Percentiles rank a stretch among this genome's conserved stretches.
phyloP scores from a whole-genome alignment of 2,888 invertebrate genomes.

The Chrysolina haemoptera region DNA sequence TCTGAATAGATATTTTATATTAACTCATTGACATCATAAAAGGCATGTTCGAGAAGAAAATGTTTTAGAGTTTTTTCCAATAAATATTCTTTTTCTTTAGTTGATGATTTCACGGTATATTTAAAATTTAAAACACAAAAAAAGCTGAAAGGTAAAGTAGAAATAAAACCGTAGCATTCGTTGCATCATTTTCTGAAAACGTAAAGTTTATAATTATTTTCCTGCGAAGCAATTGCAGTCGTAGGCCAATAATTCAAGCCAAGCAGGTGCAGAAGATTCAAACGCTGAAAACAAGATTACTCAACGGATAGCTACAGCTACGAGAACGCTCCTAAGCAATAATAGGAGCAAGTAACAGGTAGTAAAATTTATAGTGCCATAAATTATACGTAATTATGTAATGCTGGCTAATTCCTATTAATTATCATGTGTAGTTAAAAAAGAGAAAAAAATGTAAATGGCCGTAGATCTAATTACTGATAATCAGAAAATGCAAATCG shows the following conservation, averaged over 20 bases:
- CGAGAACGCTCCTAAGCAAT: conserved; percentile 41
- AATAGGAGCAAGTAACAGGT: conserved; percentile 49
- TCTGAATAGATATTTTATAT: too few species aligned
- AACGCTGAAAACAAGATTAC: conserved; percentile 31
- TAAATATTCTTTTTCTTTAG: too few species aligned
- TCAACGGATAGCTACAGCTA: conserved; percentile 33
- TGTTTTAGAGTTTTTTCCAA: too few species aligned
- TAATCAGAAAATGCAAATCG: conserved; percentile 45
- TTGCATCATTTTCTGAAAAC: not conserved
- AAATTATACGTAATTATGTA: conserved; percentile 50
- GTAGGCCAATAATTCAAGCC: conserved; percentile 24
- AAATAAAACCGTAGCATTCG: not conserved
- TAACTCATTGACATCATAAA: too few species aligned
- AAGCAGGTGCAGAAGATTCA: conserved; percentile 30
- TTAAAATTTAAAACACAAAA: too few species aligned
- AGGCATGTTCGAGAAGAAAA: too few species aligned
- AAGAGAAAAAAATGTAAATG: conserved; percentile 46
- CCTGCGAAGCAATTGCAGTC: conserved; percentile 5
- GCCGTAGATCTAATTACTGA: conserved; percentile 45
- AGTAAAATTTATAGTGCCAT: conserved; percentile 48
- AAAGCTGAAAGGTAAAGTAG: too few species aligned
- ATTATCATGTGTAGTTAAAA: conserved; percentile 41
- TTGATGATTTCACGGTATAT: too few species aligned
- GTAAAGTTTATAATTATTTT: not conserved
- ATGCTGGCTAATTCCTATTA: conserved; percentile 47